These are phyloP conservation scores for Dolichotis patagonum DNA, from an alignment of 2,113 vertebrate genomes.

Conservation along the genomic window DNA sequence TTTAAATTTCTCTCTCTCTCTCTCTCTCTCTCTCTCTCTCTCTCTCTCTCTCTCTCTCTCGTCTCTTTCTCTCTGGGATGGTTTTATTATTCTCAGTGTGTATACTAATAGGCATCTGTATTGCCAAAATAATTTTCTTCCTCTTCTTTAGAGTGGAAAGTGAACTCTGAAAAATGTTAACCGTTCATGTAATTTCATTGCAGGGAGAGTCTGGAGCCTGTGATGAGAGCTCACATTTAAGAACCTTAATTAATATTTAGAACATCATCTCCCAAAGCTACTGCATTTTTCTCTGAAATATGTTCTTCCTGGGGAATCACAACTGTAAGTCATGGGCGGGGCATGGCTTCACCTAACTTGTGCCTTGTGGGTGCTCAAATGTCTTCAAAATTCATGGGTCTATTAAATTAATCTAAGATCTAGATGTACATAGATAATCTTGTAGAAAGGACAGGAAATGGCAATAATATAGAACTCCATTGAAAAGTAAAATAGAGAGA, in stretches of 20 bases:
- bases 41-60: not conserved
- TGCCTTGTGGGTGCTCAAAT: not conserved
- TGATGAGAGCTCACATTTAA: slow-evolving; percentile 84
- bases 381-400: not conserved
- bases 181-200: slow-evolving; percentile 86
- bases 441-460: not conserved
- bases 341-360: not conserved
- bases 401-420: slow-evolving; percentile 13
- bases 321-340: not conserved
- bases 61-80: not conserved
- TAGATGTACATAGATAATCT: not conserved
- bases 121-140: slow-evolving; percentile 68
- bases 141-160: slow-evolving; percentile 77
- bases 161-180: slow-evolving; percentile 84
- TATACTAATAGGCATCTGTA: slow-evolving; percentile 63
- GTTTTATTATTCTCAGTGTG: slow-evolving; percentile 53
- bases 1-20: not conserved
- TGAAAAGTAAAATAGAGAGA: not conserved
- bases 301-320: not conserved
- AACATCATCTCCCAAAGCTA: slow-evolving; percentile 74
- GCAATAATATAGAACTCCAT: not conserved
- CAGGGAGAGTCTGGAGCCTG: slow-evolving; percentile 84
- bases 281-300: not conserved
- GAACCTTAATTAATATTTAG: slow-evolving; percentile 84
- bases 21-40: not conserved